Base-by-base conservation (phyloP, 1,140 invertebrate genomes). In the Thalassaphorura encarpata region DNA sequence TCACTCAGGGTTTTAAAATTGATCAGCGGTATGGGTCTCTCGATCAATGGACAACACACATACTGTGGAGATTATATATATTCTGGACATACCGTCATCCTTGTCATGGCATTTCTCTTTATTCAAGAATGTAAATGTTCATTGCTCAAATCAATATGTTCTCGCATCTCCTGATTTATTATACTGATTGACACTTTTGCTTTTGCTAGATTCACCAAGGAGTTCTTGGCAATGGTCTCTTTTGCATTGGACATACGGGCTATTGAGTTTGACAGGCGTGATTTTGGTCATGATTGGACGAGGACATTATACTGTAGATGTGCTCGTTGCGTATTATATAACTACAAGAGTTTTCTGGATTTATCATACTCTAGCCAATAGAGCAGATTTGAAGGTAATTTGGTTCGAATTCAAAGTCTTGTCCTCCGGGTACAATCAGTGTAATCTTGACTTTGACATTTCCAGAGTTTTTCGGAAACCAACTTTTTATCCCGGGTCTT, bases 281-380 rank as follows among this genome's bases (percentile, higher is more conserved):
- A 15, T 48, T 26, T 18, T 89, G 75, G 78, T 94, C 41, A 75
- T 91, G 64, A 71, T 90, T 51, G 83, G 88, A 26, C 83, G 89
- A 68, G 89, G 86, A 18, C 90, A 95, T 74, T 95, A 94, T 71
- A 89, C 87, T 43, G 81, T 94, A 56, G 90, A 94, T 75, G 84
- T 94, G 53, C 75, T 94, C 59, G 80, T 94, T 66, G 89, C 89
- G 2, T 64, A 94, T 73, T 93, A 84, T 69, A 79, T 90, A 43
- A 90, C 89, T 4, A 93, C 89, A 49, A 76, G 87, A 55, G 75
- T 90, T 43, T 94, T 92, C 77, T 94, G 88, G 83, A 84, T 84
- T 41, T 93, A 92, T 73, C 90, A 94, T 71, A 87, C 87, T 49
- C 69, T 89, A 70, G 82, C 85, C 60, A 84, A 84, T 69, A 85